Evolutionary conservation across 2,113 vertebrate species (phyloP).

Genomic region (Cebus imitator): DNA sequence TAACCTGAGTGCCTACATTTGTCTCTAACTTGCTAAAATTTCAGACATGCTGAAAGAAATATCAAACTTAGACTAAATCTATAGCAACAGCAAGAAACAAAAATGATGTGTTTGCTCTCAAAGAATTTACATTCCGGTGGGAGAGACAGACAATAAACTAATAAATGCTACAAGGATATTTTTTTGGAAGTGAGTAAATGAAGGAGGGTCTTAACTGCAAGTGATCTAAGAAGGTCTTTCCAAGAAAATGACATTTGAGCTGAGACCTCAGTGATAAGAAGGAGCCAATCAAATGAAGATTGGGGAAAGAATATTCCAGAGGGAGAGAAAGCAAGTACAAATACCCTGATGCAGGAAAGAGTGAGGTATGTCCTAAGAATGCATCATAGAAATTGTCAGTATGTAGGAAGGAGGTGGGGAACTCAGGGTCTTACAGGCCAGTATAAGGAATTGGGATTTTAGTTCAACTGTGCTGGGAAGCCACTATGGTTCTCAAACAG

Average conservation of each 20-base stretch:
- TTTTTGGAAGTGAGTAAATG: background rate
- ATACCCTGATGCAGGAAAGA: background rate
- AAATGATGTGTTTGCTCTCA: background rate
- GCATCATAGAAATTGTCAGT: background rate
- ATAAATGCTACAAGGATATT: background rate
- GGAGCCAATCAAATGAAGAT: background rate
- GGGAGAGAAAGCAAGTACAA: background rate
- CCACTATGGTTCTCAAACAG: background rate
- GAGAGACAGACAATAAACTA: background rate
- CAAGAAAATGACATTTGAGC: background rate
- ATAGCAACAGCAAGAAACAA: background rate
- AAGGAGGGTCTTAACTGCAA: background rate
- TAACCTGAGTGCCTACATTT: background rate
- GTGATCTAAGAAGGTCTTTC: background rate
- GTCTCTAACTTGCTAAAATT: background rate
- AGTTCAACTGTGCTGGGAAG: background rate
- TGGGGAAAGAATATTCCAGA: background rate
- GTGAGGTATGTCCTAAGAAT: background rate
- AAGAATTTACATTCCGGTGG: background rate
- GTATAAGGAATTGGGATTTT: background rate
- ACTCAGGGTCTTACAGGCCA: background rate
- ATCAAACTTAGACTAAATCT: background rate
- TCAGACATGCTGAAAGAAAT: background rate
- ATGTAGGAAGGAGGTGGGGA: background rate
- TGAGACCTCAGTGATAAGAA: background rate